A percentile compares a stretch with the other conserved stretches of the same genome.
Evolutionary conservation across 2,113 vertebrate genomes (phyloP).

Genomic region (Nannobrachium achirus): DNA sequence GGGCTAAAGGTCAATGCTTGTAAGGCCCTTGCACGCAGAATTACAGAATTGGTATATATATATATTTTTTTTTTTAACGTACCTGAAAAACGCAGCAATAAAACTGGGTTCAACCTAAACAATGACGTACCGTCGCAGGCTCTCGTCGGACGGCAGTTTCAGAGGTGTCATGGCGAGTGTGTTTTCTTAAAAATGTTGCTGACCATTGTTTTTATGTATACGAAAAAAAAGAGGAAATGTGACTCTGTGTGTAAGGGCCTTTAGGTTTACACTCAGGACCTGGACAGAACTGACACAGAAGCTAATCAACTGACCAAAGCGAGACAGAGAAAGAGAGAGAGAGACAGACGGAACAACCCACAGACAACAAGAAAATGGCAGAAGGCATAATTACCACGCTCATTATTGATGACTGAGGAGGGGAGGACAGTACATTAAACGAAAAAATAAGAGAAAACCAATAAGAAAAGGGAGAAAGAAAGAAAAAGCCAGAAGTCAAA

Average conservation of each 20-base stretch:
- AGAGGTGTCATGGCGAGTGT: no score
- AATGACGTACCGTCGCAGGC: no score
- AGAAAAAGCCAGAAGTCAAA: conserved; percentile 77
- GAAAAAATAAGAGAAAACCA: conserved; percentile 78
- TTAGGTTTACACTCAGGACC: conserved; percentile 74
- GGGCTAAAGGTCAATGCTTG: background rate
- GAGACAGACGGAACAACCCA: conserved; percentile 53
- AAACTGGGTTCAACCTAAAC: no score
- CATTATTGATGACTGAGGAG: conserved; percentile 94
- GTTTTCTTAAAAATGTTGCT: no score
- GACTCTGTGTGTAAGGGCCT: conserved; percentile 6
- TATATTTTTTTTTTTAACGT: no score
- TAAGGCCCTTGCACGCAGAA: no score
- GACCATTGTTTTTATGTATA: no score
- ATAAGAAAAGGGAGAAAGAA: conserved; percentile 73
- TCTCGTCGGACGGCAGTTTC: no score
- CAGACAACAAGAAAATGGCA: conserved; percentile 80
- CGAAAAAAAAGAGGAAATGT: no score
- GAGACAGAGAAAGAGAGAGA: conserved; percentile 5
- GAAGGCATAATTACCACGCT: conserved; percentile 94
- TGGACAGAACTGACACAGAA: conserved; percentile 86
- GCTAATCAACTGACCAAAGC: conserved; percentile 51
- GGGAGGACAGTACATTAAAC: conserved; percentile 85
- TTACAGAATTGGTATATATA: background rate
- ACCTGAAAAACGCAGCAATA: no score